Evolutionary conservation across 1,140 invertebrate species (phyloP).

Genomic region (Scaptomyza graminum): DNA sequence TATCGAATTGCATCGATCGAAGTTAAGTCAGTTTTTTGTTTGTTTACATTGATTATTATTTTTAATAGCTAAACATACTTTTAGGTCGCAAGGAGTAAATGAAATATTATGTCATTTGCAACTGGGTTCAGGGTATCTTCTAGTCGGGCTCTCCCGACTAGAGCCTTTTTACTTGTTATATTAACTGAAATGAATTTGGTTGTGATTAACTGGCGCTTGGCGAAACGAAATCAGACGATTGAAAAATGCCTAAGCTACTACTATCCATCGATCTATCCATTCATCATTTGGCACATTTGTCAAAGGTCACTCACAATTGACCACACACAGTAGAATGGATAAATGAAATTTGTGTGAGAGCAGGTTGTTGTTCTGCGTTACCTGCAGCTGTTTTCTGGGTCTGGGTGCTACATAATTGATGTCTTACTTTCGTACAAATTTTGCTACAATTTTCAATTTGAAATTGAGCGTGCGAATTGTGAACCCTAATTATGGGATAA

Average conservation of each 20-base stretch:
- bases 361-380: conserved; percentile 50
- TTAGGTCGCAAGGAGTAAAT: no score
- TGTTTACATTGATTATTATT: no score
- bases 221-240: conserved; percentile 15
- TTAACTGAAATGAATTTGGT: conserved; percentile 26
- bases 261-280: conserved; percentile 61
- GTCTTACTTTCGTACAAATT: conserved; percentile 53
- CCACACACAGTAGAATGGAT: conserved; percentile 56
- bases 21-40: no score
- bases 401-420: conserved; percentile 58
- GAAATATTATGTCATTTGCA: no score
- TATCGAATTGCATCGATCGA: no score
- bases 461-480: conserved; percentile 80
- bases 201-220: conserved; percentile 69
- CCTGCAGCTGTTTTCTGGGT: conserved; percentile 16
- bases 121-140: no score
- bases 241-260: conserved; percentile 14
- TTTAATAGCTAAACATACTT: no score
- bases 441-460: conserved; percentile 75
- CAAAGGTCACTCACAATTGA: conserved; percentile 65
- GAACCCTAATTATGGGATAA: conserved; percentile 77
- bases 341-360: conserved; percentile 9
- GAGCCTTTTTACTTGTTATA: no score
- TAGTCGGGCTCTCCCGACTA: no score
- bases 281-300: conserved; percentile 70